phyloP scores from a whole-genome alignment of 1,140 invertebrate genomes.

The Orchesella cincta region DNA sequence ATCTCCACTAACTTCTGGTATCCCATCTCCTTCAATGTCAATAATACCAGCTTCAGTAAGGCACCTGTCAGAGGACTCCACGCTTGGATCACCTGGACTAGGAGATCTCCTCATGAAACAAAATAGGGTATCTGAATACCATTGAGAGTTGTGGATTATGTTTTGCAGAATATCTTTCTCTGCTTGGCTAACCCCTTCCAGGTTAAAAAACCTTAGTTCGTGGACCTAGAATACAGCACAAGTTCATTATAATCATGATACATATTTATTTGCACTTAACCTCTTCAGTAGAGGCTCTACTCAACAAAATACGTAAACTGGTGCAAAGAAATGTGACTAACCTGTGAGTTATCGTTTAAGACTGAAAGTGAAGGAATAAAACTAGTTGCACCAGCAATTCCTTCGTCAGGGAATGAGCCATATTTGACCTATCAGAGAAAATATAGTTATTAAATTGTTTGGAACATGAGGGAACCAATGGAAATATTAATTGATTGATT shows the following conservation, averaged over 20 bases:
- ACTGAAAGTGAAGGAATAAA: not conserved
- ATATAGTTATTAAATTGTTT: not conserved
- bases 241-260: no score
- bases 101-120: conserved; percentile 16
- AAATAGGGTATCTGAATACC: conserved; percentile 11
- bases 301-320: no score
- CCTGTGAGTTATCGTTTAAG: conserved; percentile 19
- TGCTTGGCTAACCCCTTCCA: conserved; percentile 40
- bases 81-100: not conserved
- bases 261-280: no score
- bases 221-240: conserved; percentile 1
- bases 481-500: no score
- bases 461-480: not conserved
- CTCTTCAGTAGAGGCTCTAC: no score
- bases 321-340: no score
- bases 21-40: not conserved
- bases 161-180: conserved; percentile 48
- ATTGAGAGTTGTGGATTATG: conserved; percentile 39
- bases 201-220: conserved; percentile 42
- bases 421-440: not conserved
- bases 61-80: not conserved
- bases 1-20: conserved; percentile 10
- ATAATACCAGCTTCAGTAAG: not conserved
- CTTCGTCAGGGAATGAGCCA: not conserved
- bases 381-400: not conserved